Evolutionary conservation across 2,797 vertebrate genomes (phyloP).

Genomic region (Garrulus glandarius): DNA sequence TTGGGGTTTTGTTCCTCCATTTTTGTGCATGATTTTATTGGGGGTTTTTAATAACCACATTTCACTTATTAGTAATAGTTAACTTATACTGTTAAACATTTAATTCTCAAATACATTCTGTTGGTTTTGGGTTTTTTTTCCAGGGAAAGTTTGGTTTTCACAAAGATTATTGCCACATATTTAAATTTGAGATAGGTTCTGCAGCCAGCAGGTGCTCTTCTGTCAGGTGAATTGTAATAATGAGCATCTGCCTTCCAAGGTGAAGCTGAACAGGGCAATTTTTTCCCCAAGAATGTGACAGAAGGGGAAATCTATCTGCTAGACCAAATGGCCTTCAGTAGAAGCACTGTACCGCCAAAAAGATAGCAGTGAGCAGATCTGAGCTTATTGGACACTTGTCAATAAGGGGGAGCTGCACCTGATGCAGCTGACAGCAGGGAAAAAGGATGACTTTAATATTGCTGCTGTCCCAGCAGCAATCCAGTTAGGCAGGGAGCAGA

Average conservation of each 20-base stretch:
- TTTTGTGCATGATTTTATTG: background rate
- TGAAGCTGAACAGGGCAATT: background rate
- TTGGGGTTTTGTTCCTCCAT: rapidly evolving
- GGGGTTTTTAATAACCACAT: background rate
- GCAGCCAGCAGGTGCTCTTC: constrained; percentile 35
- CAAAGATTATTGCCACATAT: background rate
- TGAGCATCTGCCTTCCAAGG: background rate
- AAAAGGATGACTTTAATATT: constrained; percentile 49
- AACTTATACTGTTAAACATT: background rate
- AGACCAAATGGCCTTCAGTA: constrained; percentile 27
- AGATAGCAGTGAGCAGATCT: background rate
- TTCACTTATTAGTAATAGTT: background rate
- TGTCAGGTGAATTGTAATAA: background rate
- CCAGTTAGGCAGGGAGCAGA: constrained; percentile 4
- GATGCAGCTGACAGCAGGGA: constrained; percentile 23
- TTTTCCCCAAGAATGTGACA: background rate
- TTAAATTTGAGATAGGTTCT: background rate
- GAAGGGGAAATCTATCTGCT: background rate
- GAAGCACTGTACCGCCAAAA: background rate
- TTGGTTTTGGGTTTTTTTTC: background rate
- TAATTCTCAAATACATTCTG: background rate
- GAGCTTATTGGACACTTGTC: constrained; percentile 27
- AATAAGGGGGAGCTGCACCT: constrained; percentile 7
- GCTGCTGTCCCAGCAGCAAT: constrained; percentile 21
- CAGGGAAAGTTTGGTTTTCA: background rate